Conservation (phyloP, 2,888 invertebrate species). For the Temnothorax unifasciatus region DNA sequence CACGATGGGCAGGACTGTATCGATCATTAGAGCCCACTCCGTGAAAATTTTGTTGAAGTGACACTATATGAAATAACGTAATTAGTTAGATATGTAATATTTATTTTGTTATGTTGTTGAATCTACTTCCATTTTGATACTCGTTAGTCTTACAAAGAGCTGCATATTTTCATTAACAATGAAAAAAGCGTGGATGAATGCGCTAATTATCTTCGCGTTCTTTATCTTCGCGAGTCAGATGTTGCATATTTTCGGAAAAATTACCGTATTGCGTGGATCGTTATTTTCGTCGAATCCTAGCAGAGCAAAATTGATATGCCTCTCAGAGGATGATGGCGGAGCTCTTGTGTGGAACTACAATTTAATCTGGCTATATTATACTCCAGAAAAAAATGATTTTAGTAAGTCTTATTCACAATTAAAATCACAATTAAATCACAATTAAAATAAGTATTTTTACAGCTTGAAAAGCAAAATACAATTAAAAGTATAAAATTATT, state of each 20-base stretch:
- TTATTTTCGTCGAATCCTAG: background rate
- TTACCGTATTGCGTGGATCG: slow-evolving; percentile 34
- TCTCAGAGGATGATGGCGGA: slow-evolving; percentile 69
- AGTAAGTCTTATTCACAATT: too few relatives aligned
- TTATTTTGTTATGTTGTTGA: background rate
- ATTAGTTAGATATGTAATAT: background rate
- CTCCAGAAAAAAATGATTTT: too few relatives aligned
- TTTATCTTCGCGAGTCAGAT: slow-evolving; percentile 38
- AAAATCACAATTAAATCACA: too few relatives aligned
- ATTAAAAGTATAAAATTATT: too few relatives aligned
- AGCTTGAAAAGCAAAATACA: too few relatives aligned
- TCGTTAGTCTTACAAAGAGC: background rate
- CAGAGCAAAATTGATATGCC: slow-evolving; percentile 50
- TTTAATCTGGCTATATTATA: background rate
- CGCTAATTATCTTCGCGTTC: background rate
- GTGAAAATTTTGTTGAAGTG: background rate
- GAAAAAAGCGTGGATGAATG: slow-evolving; percentile 18
- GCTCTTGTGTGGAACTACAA: slow-evolving; percentile 75
- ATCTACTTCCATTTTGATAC: background rate
- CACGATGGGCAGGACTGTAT: too few relatives aligned
- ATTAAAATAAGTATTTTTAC: too few relatives aligned
- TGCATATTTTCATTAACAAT: background rate
- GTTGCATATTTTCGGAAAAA: slow-evolving; percentile 1
- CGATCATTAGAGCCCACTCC: background rate
- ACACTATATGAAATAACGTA: background rate